Evolutionary conservation across 2,113 vertebrate species (phyloP).

Genomic region (Neodon shergylaensis): DNA sequence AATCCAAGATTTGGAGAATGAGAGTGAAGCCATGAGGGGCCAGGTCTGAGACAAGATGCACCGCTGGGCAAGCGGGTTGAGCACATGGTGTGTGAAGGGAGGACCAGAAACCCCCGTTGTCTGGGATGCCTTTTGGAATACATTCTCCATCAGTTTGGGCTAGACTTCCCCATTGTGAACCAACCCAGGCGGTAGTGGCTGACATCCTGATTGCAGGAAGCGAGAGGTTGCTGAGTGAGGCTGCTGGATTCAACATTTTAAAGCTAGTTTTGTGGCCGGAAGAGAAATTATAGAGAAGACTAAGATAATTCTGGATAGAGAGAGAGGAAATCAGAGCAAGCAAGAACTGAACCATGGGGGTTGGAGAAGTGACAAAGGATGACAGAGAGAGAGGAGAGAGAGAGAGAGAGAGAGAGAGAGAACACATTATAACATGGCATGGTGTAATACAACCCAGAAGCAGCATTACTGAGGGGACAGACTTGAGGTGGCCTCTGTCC

Average conservation of each 20-base stretch:
- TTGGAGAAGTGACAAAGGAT: neutral
- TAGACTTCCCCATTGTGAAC: accelerated
- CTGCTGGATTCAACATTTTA: neutral
- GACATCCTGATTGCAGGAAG: neutral
- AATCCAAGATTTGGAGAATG: neutral
- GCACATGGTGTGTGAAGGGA: neutral
- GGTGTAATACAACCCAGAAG: neutral
- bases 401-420: neutral
- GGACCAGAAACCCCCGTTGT: accelerated
- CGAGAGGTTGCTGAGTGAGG: accelerated
- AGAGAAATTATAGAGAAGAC: neutral
- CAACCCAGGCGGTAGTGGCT: neutral
- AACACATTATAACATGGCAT: too few species aligned
- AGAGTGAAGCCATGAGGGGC: accelerated
- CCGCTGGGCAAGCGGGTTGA: too few species aligned
- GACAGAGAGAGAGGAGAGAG: too few species aligned
- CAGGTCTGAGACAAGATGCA: accelerated
- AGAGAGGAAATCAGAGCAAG: neutral
- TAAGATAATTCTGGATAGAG: too few species aligned
- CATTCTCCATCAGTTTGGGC: too few species aligned
- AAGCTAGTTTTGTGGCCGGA: neutral
- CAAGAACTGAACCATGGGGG: accelerated
- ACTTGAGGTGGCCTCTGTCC: neutral
- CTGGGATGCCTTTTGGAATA: neutral
- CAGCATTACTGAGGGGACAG: accelerated